These are phyloP conservation scores for Helarctos malayanus DNA, from an alignment of 2,797 vertebrate species.

Conservation along the genomic window DNA sequence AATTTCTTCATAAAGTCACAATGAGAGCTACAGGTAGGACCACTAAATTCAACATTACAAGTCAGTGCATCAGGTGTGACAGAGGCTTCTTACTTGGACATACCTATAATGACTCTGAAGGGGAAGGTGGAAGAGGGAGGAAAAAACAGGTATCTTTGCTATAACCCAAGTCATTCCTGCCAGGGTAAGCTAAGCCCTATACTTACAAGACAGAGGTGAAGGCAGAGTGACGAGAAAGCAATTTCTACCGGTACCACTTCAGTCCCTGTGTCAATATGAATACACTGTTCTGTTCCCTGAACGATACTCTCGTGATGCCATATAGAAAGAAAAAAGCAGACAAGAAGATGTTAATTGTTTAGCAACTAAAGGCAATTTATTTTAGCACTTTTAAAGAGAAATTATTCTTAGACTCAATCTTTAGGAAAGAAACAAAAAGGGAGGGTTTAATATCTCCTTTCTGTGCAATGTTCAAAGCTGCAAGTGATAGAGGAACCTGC, in stretches of 20 bases:
- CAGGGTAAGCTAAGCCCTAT: not conserved
- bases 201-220: not conserved
- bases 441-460: not conserved
- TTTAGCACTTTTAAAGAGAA: conserved; percentile 11
- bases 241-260: not conserved
- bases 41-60: not conserved
- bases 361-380: not conserved
- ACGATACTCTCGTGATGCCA: not conserved
- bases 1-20: not conserved
- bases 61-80: not conserved
- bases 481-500: not conserved
- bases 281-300: not conserved
- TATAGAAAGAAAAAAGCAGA: not conserved
- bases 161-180: not conserved
- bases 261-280: not conserved
- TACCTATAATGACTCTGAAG: not conserved
- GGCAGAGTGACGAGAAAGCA: not conserved
- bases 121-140: not conserved
- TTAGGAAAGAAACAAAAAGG: not conserved
- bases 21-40: not conserved
- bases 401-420: conserved; percentile 27
- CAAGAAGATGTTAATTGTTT: conserved; percentile 24
- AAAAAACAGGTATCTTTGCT: not conserved
- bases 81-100: not conserved
- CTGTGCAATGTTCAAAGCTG: not conserved